Evolutionary conservation across 2,797 vertebrate genomes (phyloP), one percentile per base, ranked within the genome.

Genomic region (Liparis tanakae): DNA sequence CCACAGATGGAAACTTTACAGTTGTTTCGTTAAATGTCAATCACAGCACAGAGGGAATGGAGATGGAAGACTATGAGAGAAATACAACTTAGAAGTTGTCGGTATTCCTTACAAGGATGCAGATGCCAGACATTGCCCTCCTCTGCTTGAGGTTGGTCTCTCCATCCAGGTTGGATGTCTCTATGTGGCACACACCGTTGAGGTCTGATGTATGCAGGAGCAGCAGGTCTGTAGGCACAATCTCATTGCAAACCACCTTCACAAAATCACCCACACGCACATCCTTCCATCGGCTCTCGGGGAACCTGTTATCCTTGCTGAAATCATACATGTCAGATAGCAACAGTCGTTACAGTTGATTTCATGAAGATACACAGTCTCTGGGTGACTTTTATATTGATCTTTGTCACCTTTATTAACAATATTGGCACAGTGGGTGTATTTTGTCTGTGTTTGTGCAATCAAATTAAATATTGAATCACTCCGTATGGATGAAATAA

Each of bases 141-240:
- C 96, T 96, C 86, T 97, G 97, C 37, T 98, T 99, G 39, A 99
- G 95, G 91, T 96, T 99, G 71, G 96, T 98, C 87, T 99, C 98
- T 55, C 97, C 97, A 0, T 99, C 98, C 12, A 99, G 93, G 91
- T 94, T 98, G 89, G 97, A 93, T 0, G 97, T 99, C 79, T 99
- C 97, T 62, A 98, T 90, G 91, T 95, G 94, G 85, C 97, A 99
- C 87, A 96, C 90, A 1, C 96, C 93, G 0, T 91, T 95, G 75
- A 93, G 95, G 80, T 98, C 96, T 0, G 97, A 97, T 41, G 96
- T 96, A 67, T 95, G 81, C 48, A 99, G 92, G 50, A 99, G 95
- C 14, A 99, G 94, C 46, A 97, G 95, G 64, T 99, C 98, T 0
- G 98, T 97, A 0, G 97, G 96, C 78, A 99, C 76, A 50, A 95